These are phyloP conservation scores for Microctenopoma lineatum DNA, from an alignment of 2,797 vertebrate species.

Conservation along the genomic window DNA sequence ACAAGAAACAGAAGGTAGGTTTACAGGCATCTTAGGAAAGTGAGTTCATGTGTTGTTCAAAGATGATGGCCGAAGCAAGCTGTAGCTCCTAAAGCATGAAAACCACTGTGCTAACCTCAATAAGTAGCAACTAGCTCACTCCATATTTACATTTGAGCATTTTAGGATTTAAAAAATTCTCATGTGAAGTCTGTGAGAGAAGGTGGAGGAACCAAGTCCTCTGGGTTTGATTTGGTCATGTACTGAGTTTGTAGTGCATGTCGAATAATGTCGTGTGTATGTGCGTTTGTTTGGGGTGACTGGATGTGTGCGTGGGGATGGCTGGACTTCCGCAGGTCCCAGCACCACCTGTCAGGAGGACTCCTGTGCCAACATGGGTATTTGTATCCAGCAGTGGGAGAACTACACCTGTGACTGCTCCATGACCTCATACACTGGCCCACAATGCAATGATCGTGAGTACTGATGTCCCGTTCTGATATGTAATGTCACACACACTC, in stretches of 20 bases:
- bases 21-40: background rate
- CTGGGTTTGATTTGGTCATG: background rate
- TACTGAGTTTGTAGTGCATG: background rate
- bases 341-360: constrained; percentile 98
- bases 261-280: constrained; percentile 5
- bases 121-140: background rate
- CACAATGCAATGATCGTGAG: constrained; percentile 98
- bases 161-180: background rate
- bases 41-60: background rate
- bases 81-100: background rate
- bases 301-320: constrained; percentile 21
- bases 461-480: constrained; percentile 50
- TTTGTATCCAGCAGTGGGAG: constrained; percentile 98
- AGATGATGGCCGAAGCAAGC: background rate
- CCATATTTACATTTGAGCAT: background rate
- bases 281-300: constrained; percentile 12
- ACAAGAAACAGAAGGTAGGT: too few relatives aligned
- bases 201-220: background rate
- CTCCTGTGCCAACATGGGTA: constrained; percentile 95
- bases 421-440: constrained; percentile 96
- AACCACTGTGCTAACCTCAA: background rate
- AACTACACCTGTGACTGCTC: constrained; percentile 97
- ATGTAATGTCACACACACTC: too few relatives aligned
- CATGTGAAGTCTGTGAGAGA: background rate
- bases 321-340: constrained; percentile 83